Evolutionary conservation across 1,140 invertebrate genomes (phyloP).

Genomic region (Uloborus diversus): DNA sequence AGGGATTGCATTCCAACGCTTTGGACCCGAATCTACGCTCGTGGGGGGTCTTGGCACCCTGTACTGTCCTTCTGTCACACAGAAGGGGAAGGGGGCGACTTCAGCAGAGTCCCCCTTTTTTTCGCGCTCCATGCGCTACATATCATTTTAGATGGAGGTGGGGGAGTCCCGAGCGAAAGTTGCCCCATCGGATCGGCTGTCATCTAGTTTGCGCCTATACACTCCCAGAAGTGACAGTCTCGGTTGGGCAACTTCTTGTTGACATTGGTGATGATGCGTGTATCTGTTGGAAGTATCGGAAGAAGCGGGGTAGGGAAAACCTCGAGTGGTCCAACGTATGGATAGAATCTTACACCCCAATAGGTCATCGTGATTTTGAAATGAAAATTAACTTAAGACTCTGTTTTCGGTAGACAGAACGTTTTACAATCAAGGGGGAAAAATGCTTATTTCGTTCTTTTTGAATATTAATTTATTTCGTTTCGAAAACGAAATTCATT

Average conservation of each 20-base stretch:
- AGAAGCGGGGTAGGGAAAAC: too few relatives aligned
- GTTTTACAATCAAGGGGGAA: too few relatives aligned
- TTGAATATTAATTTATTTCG: too few relatives aligned
- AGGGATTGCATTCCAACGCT: slow-evolving; percentile 26
- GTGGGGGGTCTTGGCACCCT: slow-evolving; percentile 37
- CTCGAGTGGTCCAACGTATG: too few relatives aligned
- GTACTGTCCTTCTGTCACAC: slow-evolving; percentile 16
- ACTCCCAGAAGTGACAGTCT: background rate
- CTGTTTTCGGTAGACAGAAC: too few relatives aligned
- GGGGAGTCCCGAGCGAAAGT: background rate
- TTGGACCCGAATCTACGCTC: slow-evolving; percentile 5
- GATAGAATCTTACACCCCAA: too few relatives aligned
- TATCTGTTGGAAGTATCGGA: too few relatives aligned
- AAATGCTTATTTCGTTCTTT: too few relatives aligned
- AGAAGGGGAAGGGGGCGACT: background rate
- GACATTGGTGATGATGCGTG: too few relatives aligned
- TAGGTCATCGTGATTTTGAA: too few relatives aligned
- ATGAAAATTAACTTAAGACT: too few relatives aligned
- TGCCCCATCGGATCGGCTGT: slow-evolving; percentile 17
- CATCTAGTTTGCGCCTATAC: slow-evolving; percentile 34
- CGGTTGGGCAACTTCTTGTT: background rate
- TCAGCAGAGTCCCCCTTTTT: background rate
- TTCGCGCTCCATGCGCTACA: background rate
- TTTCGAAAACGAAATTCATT: too few relatives aligned
- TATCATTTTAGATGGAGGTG: slow-evolving; percentile 10